A percentile compares a stretch with the other conserved stretches of the same genome.
Conservation (phyloP, 2,113 vertebrate species). For the Edolisoma coerulescens region DNA sequence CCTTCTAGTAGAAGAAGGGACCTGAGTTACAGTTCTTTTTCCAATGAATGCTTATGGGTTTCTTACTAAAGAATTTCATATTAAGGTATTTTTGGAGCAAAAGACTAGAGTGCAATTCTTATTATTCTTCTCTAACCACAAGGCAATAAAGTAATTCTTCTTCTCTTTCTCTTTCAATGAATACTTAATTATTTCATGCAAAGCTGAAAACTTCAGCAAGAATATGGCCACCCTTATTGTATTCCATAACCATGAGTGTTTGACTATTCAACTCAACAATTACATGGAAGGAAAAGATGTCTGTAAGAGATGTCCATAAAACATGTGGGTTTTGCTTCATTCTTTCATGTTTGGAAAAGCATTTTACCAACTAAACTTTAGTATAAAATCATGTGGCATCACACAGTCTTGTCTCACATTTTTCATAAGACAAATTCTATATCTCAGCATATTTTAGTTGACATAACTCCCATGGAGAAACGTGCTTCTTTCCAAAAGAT, state of each 20-base stretch:
- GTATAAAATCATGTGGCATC: background rate
- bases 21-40: background rate
- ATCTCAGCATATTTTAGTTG: background rate
- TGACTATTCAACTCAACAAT: background rate
- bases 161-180: background rate
- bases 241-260: background rate
- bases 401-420: background rate
- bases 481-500: background rate
- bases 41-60: background rate
- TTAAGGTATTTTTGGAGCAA: background rate
- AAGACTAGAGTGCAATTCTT: background rate
- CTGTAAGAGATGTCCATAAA: background rate
- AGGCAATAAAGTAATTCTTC: background rate
- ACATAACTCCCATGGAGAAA: background rate
- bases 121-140: background rate
- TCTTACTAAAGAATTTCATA: background rate
- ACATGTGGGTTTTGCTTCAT: background rate
- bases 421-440: background rate
- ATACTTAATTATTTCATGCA: background rate
- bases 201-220: background rate
- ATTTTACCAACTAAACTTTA: background rate
- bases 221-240: background rate
- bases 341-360: background rate
- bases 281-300: background rate
- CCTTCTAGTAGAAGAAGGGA: background rate